phyloP scores from a whole-genome alignment of 2,113 vertebrate species.

The Ramphastos sulfuratus region DNA sequence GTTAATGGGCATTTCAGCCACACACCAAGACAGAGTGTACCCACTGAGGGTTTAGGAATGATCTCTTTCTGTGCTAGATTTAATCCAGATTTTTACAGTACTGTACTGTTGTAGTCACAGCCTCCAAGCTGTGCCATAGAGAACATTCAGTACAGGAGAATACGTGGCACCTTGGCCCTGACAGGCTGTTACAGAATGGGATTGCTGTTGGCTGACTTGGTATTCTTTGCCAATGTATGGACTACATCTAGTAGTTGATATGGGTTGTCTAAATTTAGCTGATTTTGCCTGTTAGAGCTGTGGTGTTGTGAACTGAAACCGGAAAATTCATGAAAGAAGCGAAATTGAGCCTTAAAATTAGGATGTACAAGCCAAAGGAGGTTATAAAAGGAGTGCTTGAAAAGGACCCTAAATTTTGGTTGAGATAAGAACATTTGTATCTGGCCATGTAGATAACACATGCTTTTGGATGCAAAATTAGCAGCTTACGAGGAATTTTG shows the following conservation, averaged over 20 bases:
- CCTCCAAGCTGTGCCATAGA: not conserved
- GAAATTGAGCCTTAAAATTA: not conserved
- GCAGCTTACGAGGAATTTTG: not conserved
- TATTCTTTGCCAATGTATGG: not conserved
- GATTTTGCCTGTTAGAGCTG: not conserved
- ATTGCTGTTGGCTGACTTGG: not conserved
- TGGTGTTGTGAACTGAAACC: not conserved
- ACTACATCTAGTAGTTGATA: not conserved
- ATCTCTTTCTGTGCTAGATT: slow-evolving; percentile 47
- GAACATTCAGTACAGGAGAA: not conserved
- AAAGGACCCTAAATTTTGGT: not conserved
- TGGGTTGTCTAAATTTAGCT: not conserved
- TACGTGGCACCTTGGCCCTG: not conserved
- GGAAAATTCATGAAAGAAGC: not conserved
- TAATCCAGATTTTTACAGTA: slow-evolving; percentile 44
- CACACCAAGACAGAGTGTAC: slow-evolving; percentile 18
- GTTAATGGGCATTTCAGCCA: slow-evolving; percentile 39
- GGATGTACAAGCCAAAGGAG: not conserved
- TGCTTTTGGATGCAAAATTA: not conserved
- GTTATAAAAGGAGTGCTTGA: not conserved
- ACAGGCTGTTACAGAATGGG: not conserved
- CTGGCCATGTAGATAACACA: not conserved
- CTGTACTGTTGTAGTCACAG: not conserved
- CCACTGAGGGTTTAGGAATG: slow-evolving; percentile 23
- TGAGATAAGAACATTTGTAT: not conserved